Evolutionary conservation across 2,888 invertebrate genomes (phyloP).

Genomic region (Lasioglossum malachurum): DNA sequence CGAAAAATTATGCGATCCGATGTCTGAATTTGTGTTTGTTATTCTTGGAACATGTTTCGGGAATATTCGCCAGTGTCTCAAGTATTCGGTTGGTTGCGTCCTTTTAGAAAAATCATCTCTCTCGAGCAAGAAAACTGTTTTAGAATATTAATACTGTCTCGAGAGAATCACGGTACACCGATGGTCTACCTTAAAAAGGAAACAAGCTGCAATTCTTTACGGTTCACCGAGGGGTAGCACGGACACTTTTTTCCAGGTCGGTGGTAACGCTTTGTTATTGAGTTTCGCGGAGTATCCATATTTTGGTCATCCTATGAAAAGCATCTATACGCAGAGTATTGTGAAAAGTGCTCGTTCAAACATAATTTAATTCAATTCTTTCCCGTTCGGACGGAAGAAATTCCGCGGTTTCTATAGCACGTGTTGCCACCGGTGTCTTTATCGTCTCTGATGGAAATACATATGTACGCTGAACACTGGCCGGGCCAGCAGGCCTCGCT

Average conservation of each 20-base stretch:
- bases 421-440: conserved; percentile 9
- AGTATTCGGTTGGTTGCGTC: neutral
- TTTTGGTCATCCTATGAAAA: neutral
- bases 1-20: neutral
- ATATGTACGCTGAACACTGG: neutral
- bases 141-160: neutral
- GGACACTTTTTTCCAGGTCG: neutral
- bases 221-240: neutral
- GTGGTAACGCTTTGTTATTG: neutral
- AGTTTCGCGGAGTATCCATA: neutral
- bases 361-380: too few species aligned
- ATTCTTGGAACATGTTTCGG: neutral
- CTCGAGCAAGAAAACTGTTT: neutral
- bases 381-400: too few species aligned
- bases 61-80: neutral
- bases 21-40: neutral
- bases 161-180: neutral
- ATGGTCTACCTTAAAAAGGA: too few species aligned
- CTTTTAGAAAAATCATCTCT: neutral
- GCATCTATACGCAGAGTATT: neutral
- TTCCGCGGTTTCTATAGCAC: neutral
- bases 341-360: neutral
- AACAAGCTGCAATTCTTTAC: neutral
- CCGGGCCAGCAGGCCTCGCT: conserved; percentile 12
- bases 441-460: neutral